These are phyloP conservation scores for Mastomys coucha DNA, from an alignment of 2,113 vertebrate genomes.

Conservation along the genomic window DNA sequence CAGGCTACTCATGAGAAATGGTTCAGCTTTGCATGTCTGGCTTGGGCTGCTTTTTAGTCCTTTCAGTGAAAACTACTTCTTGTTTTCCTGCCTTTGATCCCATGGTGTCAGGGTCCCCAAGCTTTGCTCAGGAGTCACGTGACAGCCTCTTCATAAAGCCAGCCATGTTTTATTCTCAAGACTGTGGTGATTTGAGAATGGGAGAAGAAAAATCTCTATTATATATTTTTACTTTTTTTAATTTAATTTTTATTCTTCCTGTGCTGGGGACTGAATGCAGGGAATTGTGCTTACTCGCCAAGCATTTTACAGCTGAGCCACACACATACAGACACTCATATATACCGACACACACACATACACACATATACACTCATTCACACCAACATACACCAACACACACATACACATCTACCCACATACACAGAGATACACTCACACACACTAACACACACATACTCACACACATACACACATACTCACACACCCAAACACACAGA, in stretches of 20 bases:
- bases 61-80: slow-evolving; percentile 2
- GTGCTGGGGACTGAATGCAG: background rate
- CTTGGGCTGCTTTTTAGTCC: background rate
- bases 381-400: background rate
- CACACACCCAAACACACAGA: too few species aligned
- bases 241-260: background rate
- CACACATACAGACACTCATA: background rate
- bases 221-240: background rate
- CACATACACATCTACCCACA: background rate
- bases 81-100: background rate
- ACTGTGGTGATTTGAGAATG: background rate
- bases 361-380: background rate
- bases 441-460: background rate
- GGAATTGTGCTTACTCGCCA: background rate
- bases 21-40: background rate
- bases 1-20: background rate
- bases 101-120: background rate
- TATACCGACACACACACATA: background rate
- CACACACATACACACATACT: too few species aligned
- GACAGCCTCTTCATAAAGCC: background rate
- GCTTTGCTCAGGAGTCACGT: background rate
- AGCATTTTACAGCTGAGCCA: background rate
- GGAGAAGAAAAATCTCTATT: background rate
- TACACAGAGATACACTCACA: background rate
- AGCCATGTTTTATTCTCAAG: background rate